Evolutionary conservation across 2,888 invertebrate genomes (phyloP).

Genomic region (Aphelenchoides bicaudatus): DNA sequence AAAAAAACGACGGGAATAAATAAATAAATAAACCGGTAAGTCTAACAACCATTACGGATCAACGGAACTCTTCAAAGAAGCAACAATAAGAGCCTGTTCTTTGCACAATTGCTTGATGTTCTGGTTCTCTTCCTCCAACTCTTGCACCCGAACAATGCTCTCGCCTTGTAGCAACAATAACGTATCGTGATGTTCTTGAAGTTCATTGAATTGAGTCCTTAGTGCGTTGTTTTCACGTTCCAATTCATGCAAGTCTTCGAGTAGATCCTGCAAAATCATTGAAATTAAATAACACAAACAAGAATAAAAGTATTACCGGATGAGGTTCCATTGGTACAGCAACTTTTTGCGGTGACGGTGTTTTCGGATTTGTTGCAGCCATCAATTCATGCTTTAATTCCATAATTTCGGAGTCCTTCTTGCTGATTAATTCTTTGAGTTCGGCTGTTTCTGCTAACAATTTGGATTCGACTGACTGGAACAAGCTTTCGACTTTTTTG

Average conservation of each 20-base stretch:
- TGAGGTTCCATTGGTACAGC: not conserved
- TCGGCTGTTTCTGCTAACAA: not conserved
- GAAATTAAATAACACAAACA: not conserved
- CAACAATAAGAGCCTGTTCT: conserved; percentile 24
- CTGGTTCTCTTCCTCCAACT: conserved; percentile 33
- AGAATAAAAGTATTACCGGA: conserved; percentile 1
- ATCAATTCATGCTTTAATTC: conserved; percentile 13
- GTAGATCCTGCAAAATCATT: conserved; percentile 9
- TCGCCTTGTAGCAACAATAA: conserved; percentile 15
- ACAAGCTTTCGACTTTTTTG: not conserved
- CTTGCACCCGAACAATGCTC: conserved; percentile 20
- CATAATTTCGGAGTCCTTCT: conserved; percentile 12
- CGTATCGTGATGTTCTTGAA: conserved; percentile 16
- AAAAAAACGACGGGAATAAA: too few species aligned
- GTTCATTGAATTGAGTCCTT: conserved; percentile 14
- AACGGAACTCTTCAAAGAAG: too few species aligned
- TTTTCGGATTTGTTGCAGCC: conserved; percentile 5
- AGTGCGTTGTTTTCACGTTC: conserved; percentile 9
- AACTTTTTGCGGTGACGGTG: not conserved
- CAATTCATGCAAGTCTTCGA: conserved; percentile 9
- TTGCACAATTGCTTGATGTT: conserved; percentile 29
- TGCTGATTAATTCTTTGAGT: conserved; percentile 12
- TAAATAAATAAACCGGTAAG: too few species aligned
- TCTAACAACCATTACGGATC: too few species aligned
- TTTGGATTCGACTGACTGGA: not conserved